A percentile compares a stretch with the other conserved stretches of the same genome.
Evolutionary conservation across 2,888 invertebrate genomes (phyloP).

Genomic region (Drosophila lacicola): DNA sequence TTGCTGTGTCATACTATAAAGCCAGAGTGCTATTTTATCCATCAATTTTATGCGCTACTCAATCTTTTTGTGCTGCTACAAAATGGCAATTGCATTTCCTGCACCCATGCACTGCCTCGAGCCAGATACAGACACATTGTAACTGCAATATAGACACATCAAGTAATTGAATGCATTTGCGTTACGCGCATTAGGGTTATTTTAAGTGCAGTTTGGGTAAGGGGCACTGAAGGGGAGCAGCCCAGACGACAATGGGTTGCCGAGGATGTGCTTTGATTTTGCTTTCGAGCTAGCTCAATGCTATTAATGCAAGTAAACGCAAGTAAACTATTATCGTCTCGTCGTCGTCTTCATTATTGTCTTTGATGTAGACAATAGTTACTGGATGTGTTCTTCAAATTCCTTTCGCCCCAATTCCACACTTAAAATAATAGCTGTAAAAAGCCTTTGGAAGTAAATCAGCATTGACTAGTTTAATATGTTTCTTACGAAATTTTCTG

Average conservation of each 20-base stretch:
- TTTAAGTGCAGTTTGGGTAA: conserved; percentile 5
- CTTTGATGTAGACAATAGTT: conserved; percentile 26
- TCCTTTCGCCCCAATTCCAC: neutral
- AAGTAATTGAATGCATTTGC: conserved; percentile 76
- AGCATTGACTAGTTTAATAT: too few species aligned
- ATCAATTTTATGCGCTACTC: conserved; percentile 68
- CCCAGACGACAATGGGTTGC: neutral
- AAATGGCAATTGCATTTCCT: conserved; percentile 70
- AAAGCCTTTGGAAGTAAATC: too few species aligned
- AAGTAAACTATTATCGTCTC: conserved; percentile 55
- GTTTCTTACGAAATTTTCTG: too few species aligned
- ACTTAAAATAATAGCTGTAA: too few species aligned
- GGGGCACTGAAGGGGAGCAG: neutral
- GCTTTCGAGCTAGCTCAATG: conserved; percentile 62
- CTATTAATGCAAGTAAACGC: conserved; percentile 72
- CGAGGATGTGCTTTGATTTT: conserved; percentile 59
- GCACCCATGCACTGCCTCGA: conserved; percentile 12
- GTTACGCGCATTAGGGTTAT: conserved; percentile 32
- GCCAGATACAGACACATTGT: conserved; percentile 57
- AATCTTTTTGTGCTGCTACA: conserved; percentile 58
- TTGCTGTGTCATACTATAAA: neutral
- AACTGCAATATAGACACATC: conserved; percentile 67
- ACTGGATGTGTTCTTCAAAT: conserved; percentile 20
- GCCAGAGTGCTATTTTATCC: conserved; percentile 55
- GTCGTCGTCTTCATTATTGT: conserved; percentile 29